Evolutionary conservation across 2,113 vertebrate species (phyloP).

Genomic region (Grallaria varia): DNA sequence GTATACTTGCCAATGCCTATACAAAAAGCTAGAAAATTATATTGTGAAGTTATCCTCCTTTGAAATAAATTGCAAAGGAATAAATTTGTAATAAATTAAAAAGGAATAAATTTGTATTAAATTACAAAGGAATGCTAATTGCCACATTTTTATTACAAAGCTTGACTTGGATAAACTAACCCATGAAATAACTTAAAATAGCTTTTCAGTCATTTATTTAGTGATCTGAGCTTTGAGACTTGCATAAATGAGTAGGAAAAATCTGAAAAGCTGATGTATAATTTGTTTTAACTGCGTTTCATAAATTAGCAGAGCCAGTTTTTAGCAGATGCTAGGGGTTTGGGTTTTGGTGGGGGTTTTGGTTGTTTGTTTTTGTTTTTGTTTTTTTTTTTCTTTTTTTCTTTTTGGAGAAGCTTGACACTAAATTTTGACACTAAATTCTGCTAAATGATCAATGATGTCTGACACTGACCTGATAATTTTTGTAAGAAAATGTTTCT

Average conservation of each 20-base stretch:
- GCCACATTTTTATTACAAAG: constrained; percentile 43
- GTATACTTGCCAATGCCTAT: neutral
- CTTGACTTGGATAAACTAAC: neutral
- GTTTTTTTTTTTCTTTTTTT: neutral
- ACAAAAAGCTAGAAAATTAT: neutral
- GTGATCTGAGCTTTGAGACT: neutral
- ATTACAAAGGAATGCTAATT: constrained; percentile 46
- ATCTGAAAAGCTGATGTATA: neutral
- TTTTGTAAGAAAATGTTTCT: neutral
- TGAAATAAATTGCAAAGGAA: constrained; percentile 6
- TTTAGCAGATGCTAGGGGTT: neutral
- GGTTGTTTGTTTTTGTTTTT: too few species aligned
- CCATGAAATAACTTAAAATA: constrained; percentile 17
- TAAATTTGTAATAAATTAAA: neutral
- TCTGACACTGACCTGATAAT: neutral
- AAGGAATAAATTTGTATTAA: neutral
- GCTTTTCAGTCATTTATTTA: neutral
- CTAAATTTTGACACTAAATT: neutral
- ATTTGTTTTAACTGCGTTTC: neutral
- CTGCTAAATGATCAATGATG: neutral
- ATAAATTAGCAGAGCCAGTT: neutral
- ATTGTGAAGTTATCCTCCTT: neutral
- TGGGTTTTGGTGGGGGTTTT: rapidly evolving
- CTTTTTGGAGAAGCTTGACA: neutral
- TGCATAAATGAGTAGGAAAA: neutral